A percentile compares a stretch with the other conserved stretches of the same genome.
These are phyloP conservation scores for Netelia inedita DNA, from an alignment of 2,888 invertebrate genomes.

Conservation along the genomic window DNA sequence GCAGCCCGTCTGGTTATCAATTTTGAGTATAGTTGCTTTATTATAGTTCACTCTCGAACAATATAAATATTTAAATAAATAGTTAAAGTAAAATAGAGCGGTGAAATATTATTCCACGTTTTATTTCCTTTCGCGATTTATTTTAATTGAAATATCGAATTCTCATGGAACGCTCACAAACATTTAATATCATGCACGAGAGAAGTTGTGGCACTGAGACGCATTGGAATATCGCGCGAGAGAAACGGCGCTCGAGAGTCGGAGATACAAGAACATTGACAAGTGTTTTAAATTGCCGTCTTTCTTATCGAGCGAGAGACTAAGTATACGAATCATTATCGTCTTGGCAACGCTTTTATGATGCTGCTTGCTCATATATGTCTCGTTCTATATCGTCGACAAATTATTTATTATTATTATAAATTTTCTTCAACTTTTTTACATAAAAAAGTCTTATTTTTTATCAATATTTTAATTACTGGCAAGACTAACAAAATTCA, in stretches of 20 bases:
- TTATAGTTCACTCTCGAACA: no score
- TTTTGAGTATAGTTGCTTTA: no score
- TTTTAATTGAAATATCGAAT: no score
- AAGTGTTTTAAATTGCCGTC: conserved; percentile 62
- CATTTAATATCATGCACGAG: neutral
- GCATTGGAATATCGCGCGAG: conserved; percentile 3
- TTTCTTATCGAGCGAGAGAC: conserved; percentile 58
- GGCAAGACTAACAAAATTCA: neutral
- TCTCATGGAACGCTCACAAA: no score
- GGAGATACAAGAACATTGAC: conserved; percentile 46
- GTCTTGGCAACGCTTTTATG: conserved; percentile 29
- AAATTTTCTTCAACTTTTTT: neutral
- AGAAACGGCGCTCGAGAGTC: conserved; percentile 10
- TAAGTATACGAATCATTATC: conserved; percentile 51
- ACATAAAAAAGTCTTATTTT: no score
- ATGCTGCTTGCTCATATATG: conserved; percentile 7
- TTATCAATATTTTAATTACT: no score
- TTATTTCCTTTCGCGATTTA: no score
- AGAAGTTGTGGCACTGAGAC: neutral
- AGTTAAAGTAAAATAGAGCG: no score
- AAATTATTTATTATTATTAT: neutral
- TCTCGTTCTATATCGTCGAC: neutral
- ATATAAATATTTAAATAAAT: no score
- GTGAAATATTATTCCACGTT: no score
- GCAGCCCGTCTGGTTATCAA: no score